Conservation (phyloP, 1,140 invertebrate species). For the Himalopsyche phryganea region DNA sequence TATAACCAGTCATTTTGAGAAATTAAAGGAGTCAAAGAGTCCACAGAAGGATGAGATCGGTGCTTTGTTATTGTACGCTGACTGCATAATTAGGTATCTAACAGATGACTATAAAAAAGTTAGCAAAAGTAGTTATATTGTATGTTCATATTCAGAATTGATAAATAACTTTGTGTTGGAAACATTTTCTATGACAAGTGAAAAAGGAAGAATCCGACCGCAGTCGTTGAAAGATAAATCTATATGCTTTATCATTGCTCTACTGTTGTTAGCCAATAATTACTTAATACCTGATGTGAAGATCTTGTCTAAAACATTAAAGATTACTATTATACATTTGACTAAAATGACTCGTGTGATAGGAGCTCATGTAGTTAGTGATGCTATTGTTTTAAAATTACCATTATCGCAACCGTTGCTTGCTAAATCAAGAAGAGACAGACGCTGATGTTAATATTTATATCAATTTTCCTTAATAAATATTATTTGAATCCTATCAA, state of each 20-base stretch:
- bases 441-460: neutral
- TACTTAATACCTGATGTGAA: slow-evolving; percentile 17
- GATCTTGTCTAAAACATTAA: slow-evolving; percentile 8
- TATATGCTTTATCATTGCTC: slow-evolving; percentile 24
- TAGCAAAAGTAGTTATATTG: slow-evolving; percentile 6
- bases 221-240: slow-evolving; percentile 27
- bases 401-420: slow-evolving; percentile 14
- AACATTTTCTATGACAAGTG: slow-evolving; percentile 24
- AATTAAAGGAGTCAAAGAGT: slow-evolving; percentile 1
- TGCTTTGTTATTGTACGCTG: slow-evolving; percentile 27
- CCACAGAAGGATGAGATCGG: neutral
- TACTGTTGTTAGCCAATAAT: slow-evolving; percentile 23
- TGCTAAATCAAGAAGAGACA: neutral
- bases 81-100: slow-evolving; percentile 28
- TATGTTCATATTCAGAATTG: slow-evolving; percentile 24
- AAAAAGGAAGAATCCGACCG: slow-evolving; percentile 26
- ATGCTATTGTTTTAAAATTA: slow-evolving; percentile 22
- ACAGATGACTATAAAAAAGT: slow-evolving; percentile 18
- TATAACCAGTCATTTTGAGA: slow-evolving; percentile 13
- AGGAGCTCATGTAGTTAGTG: slow-evolving; percentile 17
- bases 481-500: neutral
- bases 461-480: neutral
- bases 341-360: slow-evolving; percentile 22
- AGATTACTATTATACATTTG: slow-evolving; percentile 12
- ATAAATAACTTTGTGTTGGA: slow-evolving; percentile 23